These are phyloP conservation scores for Polyploca ridens DNA, from an alignment of 2,888 invertebrate species.

Conservation along the genomic window DNA sequence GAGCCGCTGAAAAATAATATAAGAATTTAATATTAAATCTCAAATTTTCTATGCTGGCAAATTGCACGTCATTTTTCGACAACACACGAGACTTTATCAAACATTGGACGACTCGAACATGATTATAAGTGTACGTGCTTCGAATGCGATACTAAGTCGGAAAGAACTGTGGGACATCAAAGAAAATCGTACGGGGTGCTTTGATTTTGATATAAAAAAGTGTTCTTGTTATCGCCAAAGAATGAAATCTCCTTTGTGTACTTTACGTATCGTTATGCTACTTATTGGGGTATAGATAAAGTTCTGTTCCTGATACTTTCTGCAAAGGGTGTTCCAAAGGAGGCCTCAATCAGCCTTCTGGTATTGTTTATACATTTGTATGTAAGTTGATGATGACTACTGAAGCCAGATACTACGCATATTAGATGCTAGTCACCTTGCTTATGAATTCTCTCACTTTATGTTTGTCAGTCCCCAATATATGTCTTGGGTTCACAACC, in stretches of 20 bases:
- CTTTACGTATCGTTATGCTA: conserved; percentile 46
- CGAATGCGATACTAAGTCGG: conserved; percentile 64
- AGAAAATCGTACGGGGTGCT: conserved; percentile 69
- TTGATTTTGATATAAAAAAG: conserved; percentile 76
- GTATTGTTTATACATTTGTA: neutral
- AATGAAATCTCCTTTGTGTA: conserved; percentile 57
- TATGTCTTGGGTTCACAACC: too few relatives aligned
- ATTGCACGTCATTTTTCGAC: conserved; percentile 71
- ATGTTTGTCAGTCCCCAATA: too few relatives aligned
- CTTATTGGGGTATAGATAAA: conserved; percentile 40
- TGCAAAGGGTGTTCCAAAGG: neutral
- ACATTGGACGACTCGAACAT: conserved; percentile 79
- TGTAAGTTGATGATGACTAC: too few relatives aligned
- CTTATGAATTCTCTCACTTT: too few relatives aligned
- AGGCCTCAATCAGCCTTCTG: neutral
- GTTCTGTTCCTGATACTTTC: neutral
- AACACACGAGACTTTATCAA: conserved; percentile 76
- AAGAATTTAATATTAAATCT: conserved; percentile 38
- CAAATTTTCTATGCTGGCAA: conserved; percentile 54
- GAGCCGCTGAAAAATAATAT: conserved; percentile 26
- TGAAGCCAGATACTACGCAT: too few relatives aligned
- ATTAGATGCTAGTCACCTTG: too few relatives aligned
- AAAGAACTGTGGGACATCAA: conserved; percentile 75
- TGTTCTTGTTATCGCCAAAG: conserved; percentile 71
- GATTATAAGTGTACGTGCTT: conserved; percentile 81